phyloP scores from a whole-genome alignment of 64 coral and sea anemone species.

The Exaiptasia diaphana region DNA sequence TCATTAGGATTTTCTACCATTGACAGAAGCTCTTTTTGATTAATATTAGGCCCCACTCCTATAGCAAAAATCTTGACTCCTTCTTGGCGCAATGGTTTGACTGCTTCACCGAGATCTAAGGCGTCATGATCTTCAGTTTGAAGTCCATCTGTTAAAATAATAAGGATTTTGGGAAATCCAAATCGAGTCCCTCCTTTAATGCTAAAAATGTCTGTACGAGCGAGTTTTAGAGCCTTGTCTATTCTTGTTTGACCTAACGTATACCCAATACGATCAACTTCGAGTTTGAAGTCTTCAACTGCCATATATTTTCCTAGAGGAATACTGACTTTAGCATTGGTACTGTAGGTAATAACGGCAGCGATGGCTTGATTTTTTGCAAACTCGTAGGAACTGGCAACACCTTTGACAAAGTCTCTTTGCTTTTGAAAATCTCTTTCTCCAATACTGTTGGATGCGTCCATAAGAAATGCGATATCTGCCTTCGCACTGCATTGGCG shows the following conservation, averaged over 20 bases:
- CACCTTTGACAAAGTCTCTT: slow-evolving; percentile 21
- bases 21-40: neutral
- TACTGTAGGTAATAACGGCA: slow-evolving; percentile 29
- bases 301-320: neutral
- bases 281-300: slow-evolving; percentile 21
- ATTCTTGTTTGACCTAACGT: slow-evolving; percentile 4
- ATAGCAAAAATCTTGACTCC: slow-evolving; percentile 9
- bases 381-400: slow-evolving; percentile 12
- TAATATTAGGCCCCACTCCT: slow-evolving; percentile 13
- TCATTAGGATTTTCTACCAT: neutral
- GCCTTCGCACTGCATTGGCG: no score
- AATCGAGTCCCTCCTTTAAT: neutral
- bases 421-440: slow-evolving; percentile 8
- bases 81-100: neutral
- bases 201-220: neutral
- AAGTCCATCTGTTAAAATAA: slow-evolving; percentile 32
- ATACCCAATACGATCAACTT: neutral
- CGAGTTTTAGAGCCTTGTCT: slow-evolving; percentile 33
- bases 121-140: neutral
- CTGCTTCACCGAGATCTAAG: neutral
- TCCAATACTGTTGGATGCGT: slow-evolving; percentile 14
- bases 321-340: slow-evolving; percentile 7
- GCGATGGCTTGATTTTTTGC: slow-evolving; percentile 10
- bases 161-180: slow-evolving; percentile 16
- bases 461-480: slow-evolving; percentile 23